Conservation (phyloP, 2,113 vertebrate genomes). For the Hystrix cristata region DNA sequence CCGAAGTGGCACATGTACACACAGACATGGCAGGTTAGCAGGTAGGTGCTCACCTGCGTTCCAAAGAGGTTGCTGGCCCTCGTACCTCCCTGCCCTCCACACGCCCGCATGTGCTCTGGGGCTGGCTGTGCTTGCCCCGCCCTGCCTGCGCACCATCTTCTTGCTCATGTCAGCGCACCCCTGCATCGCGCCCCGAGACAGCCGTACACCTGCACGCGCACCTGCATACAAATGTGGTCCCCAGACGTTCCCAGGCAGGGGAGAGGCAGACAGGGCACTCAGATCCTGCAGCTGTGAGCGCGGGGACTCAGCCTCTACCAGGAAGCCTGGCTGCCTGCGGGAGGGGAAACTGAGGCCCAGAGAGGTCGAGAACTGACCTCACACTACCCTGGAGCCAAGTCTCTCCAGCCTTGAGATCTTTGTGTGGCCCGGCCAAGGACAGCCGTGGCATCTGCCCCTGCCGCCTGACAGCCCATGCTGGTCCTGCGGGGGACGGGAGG, state of each 20-base stretch:
- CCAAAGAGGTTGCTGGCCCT: background rate
- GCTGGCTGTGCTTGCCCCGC: too few relatives aligned
- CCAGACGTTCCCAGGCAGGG: accelerated
- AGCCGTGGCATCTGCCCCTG: background rate
- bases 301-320: background rate
- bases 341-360: background rate
- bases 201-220: background rate
- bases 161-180: background rate
- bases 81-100: accelerated
- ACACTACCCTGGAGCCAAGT: accelerated
- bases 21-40: background rate
- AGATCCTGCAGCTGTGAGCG: background rate
- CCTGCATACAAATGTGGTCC: slow-evolving; percentile 41
- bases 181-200: background rate
- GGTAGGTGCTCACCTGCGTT: accelerated
- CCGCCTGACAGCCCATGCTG: background rate
- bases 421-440: background rate
- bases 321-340: background rate
- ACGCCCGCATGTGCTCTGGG: background rate
- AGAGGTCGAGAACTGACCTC: background rate
- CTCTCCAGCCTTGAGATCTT: background rate
- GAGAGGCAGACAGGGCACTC: background rate
- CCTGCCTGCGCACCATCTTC: accelerated
- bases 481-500: background rate
- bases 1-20: background rate